A percentile compares a stretch with the other conserved stretches of the same genome.
Conservation (phyloP, 1,140 invertebrate species). For the Ostrea denselamellosa region DNA sequence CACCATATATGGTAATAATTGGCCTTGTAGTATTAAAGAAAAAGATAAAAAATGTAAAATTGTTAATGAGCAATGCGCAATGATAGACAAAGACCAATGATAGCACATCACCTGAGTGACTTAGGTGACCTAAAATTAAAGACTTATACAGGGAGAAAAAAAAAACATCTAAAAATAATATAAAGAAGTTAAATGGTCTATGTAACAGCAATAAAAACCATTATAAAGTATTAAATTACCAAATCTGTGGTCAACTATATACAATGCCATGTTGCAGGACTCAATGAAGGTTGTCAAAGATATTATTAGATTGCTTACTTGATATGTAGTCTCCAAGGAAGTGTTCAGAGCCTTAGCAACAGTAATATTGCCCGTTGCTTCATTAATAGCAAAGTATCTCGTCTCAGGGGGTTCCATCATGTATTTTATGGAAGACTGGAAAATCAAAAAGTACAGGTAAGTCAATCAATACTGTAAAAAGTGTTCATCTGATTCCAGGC, state of each 20-base stretch:
- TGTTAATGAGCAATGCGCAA: too few species aligned
- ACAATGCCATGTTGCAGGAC: too few species aligned
- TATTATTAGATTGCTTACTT: conserved; percentile 53
- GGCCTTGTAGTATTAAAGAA: too few species aligned
- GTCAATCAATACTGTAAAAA: too few species aligned
- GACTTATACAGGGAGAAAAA: not conserved
- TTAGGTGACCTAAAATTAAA: conserved; percentile 30
- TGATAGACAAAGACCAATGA: too few species aligned
- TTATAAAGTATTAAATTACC: not conserved
- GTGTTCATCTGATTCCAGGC: too few species aligned
- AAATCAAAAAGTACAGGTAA: not conserved
- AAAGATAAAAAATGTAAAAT: too few species aligned
- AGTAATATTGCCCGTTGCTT: conserved; percentile 89
- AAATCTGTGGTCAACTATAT: too few species aligned
- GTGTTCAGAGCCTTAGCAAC: conserved; percentile 88
- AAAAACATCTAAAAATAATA: not conserved
- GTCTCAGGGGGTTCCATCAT: conserved; percentile 61
- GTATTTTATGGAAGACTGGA: conserved; percentile 62
- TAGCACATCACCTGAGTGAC: too few species aligned
- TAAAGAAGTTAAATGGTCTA: not conserved
- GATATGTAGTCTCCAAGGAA: conserved; percentile 81
- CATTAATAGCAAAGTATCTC: conserved; percentile 88
- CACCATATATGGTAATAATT: too few species aligned
- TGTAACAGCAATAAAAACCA: not conserved
- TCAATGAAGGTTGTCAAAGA: not conserved